phyloP scores from a whole-genome alignment of 2,113 vertebrate species.

The Bos indicus region DNA sequence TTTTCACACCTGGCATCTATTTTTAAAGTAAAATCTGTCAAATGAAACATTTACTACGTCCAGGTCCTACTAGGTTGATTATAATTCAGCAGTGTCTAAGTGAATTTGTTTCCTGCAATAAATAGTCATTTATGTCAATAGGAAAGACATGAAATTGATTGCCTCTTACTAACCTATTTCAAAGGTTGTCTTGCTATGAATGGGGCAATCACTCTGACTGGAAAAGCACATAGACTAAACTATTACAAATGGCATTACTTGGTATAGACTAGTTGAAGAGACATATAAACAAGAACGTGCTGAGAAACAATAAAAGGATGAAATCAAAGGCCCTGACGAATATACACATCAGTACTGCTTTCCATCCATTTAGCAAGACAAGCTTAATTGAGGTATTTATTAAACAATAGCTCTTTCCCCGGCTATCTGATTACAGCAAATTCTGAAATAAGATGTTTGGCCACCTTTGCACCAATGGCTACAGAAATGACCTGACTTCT shows the following conservation, averaged over 20 bases:
- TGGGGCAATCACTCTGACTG: not conserved
- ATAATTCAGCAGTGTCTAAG: conserved; percentile 14
- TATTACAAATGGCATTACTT: not conserved
- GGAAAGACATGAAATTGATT: not conserved
- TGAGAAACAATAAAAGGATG: not conserved
- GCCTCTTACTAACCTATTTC: conserved; percentile 3
- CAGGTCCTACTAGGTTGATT: not conserved
- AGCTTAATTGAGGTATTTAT: not conserved
- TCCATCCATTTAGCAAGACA: not conserved
- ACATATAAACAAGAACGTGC: not conserved
- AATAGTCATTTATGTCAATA: conserved; percentile 41
- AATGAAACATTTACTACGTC: not conserved
- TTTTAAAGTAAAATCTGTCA: conserved; percentile 49
- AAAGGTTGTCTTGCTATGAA: conserved; percentile 28
- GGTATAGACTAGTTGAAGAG: not conserved
- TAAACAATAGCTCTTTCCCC: not conserved
- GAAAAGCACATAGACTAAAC: not conserved
- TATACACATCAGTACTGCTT: not conserved
- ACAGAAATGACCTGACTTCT: not conserved
- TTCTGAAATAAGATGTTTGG: not conserved
- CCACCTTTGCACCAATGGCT: not conserved
- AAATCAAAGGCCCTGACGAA: not conserved
- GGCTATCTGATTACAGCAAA: not conserved
- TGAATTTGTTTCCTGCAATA: conserved; percentile 46
- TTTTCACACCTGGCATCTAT: not conserved